Evolutionary conservation across 2,888 invertebrate genomes (phyloP).

Genomic region (Steromphala cineraria): DNA sequence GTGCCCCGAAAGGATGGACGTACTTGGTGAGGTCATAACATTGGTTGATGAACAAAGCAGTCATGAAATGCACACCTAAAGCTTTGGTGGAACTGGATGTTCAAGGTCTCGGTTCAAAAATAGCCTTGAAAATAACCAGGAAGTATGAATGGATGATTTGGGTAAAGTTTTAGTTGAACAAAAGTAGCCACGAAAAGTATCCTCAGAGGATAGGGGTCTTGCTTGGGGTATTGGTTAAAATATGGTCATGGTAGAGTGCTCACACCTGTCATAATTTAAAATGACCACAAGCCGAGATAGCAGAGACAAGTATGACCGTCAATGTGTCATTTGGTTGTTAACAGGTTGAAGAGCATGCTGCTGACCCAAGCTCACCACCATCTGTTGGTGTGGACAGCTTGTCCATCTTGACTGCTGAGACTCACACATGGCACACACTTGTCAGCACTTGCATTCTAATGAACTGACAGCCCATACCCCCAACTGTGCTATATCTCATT

Average conservation of each 20-base stretch:
- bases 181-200: too few species aligned
- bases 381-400: neutral
- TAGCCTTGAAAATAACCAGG: too few species aligned
- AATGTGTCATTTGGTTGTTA: neutral
- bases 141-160: too few species aligned
- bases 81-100: too few species aligned
- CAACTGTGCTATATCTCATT: slow-evolving; percentile 2
- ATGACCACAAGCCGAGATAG: neutral
- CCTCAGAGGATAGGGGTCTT: too few species aligned
- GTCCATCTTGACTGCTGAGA: neutral
- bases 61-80: too few species aligned
- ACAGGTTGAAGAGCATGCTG: neutral
- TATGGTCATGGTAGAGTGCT: neutral
- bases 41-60: too few species aligned
- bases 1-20: too few species aligned
- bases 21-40: too few species aligned
- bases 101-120: too few species aligned
- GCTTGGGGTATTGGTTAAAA: too few species aligned
- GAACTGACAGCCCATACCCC: neutral
- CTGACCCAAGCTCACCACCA: neutral
- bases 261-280: neutral
- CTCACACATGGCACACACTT: slow-evolving; percentile 17
- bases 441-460: neutral
- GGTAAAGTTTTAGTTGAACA: too few species aligned
- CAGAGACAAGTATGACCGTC: neutral